Evolutionary conservation across 2,113 vertebrate genomes (phyloP), one percentile per base, ranked within the genome.

Genomic region (Corvus cornix): DNA sequence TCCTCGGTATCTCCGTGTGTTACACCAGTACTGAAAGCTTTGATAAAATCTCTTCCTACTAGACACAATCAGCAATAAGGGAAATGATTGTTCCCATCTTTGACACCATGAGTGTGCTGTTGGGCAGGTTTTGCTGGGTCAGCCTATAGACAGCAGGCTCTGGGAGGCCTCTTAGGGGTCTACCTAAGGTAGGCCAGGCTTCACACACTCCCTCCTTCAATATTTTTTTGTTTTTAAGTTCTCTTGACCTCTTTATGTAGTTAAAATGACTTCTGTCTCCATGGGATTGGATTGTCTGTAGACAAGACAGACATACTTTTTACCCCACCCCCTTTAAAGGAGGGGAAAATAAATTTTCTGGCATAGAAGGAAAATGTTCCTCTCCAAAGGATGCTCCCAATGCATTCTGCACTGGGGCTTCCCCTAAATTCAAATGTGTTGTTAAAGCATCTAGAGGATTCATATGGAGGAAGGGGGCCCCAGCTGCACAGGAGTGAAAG

Each of bases 1-100:
- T 49, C 55, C 20, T 86, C 0, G 0, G 13, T 64, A 30, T 53
- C 55, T 77, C n/a, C 43, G 9, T 31, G 33, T 49, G 48, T 69
- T 52, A 56, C 27, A 39, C 39, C 33, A 55, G 56, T 35, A 8
- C 33, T 59, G 67, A 72, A 68, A 68, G 33, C 53, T 79, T 52
- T 78, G 51, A 62, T 60, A 60, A 59, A 64, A 43, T 27, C 33
- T 55, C 74, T 39, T 44, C 26, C 3, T 44, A 44, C 18, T 27
- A 44, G 52, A 46, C 39, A 41, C 33, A 33, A 7, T 14, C 31
- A 64, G 41, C 21, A 81, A 7, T 46, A 58, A 44, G 30, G 8
- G 13, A 16, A 67, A 68, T 46, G 30, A 60, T 1, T 73, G 3
- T 33, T 77, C 21, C 6, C 23, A 20, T 46, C 63, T 84, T 28